Conservation (phyloP, 2,888 invertebrate genomes). For the Standfussiana lucernea region DNA sequence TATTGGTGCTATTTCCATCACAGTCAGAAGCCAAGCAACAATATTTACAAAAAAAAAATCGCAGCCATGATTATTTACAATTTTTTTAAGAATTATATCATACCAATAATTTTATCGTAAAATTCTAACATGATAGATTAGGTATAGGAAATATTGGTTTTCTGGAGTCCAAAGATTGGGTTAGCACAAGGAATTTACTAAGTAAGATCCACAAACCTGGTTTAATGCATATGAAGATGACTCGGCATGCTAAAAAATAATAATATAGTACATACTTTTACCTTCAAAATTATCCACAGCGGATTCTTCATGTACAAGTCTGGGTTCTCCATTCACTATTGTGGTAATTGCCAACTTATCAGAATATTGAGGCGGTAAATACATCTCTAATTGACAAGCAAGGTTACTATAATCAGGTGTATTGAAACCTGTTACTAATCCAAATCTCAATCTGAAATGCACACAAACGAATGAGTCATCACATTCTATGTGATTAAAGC, state of each 20-base stretch:
- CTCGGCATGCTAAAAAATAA: slow-evolving; percentile 13
- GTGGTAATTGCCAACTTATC: slow-evolving; percentile 66
- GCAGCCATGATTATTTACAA: background rate
- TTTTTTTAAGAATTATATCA: too few relatives aligned
- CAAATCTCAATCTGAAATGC: slow-evolving; percentile 74
- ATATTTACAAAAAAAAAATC: background rate
- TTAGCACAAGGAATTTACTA: background rate
- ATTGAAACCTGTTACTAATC: slow-evolving; percentile 72
- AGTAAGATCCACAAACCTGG: slow-evolving; percentile 20
- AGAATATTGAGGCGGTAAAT: slow-evolving; percentile 65
- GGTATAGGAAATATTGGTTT: too few relatives aligned
- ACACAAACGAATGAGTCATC: slow-evolving; percentile 21
- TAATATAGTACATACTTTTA: slow-evolving; percentile 58
- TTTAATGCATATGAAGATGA: slow-evolving; percentile 7
- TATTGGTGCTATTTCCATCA: background rate
- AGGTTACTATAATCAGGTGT: slow-evolving; percentile 76
- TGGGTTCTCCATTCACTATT: slow-evolving; percentile 69
- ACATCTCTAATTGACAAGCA: slow-evolving; percentile 75
- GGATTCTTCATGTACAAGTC: slow-evolving; percentile 58
- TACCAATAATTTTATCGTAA: background rate
- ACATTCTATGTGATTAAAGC: slow-evolving; percentile 15
- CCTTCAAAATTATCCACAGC: slow-evolving; percentile 71
- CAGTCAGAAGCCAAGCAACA: background rate
- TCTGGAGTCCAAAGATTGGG: background rate
- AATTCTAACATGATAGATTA: too few relatives aligned